Evolutionary conservation across 1,140 invertebrate genomes (phyloP).

Genomic region (Drosophila pallidifrons): DNA sequence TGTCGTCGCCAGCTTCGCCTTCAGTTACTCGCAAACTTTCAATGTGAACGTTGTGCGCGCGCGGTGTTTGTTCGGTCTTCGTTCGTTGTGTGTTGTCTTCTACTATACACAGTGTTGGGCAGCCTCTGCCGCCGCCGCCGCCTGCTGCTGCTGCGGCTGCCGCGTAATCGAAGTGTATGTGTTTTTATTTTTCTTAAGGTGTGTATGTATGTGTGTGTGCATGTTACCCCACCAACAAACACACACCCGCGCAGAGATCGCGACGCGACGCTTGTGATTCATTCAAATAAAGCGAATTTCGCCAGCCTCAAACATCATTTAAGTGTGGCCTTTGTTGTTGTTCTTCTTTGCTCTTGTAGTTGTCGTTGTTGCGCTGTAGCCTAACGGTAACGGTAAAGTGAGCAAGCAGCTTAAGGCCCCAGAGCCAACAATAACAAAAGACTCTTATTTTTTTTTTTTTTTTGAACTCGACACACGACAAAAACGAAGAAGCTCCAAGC

Average conservation of each 20-base stretch:
- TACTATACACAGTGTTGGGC: conserved; percentile 12
- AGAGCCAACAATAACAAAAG: conserved; percentile 38
- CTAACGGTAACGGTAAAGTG: conserved; percentile 73
- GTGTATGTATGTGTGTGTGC: conserved; percentile 20
- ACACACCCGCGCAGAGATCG: conserved; percentile 30
- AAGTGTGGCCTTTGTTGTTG: conserved; percentile 18
- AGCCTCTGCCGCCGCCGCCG: conserved; percentile 4
- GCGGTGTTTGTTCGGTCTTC: conserved; percentile 7
- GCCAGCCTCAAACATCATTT: conserved; percentile 42
- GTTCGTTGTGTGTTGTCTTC: neutral
- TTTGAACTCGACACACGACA: conserved; percentile 24
- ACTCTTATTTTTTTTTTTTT: conserved; percentile 47
- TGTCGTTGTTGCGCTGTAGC: conserved; percentile 65
- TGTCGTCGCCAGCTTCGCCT: conserved; percentile 42
- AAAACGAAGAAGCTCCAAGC: conserved; percentile 43
- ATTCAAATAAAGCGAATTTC: conserved; percentile 51
- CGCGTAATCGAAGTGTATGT: conserved; percentile 25
- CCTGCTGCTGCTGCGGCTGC: conserved; percentile 25
- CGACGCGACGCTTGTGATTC: conserved; percentile 36
- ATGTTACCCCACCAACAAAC: neutral
- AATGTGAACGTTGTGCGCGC: conserved; percentile 59
- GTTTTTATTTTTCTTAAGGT: conserved; percentile 25
- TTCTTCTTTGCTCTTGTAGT: conserved; percentile 18
- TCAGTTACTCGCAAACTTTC: conserved; percentile 68
- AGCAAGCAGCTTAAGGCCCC: conserved; percentile 47